These are phyloP conservation scores for Gymnocypris eckloni DNA, from an alignment of 2,797 vertebrate species.

Conservation along the genomic window DNA sequence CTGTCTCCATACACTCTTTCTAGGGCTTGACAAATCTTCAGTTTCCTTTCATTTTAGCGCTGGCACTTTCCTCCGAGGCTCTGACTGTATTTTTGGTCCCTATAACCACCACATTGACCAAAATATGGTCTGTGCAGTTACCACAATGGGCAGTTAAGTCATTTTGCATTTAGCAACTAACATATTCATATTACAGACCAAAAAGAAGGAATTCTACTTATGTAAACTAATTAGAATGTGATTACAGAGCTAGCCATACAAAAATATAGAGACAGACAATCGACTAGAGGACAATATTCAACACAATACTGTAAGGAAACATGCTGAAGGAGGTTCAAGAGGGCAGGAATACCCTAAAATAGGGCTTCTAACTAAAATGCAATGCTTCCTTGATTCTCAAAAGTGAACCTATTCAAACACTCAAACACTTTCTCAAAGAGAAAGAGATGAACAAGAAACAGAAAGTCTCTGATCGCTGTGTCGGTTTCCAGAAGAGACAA, in stretches of 20 bases:
- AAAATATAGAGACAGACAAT: neutral
- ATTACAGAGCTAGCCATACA: neutral
- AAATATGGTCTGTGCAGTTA: constrained; percentile 22
- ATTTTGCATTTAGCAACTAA: neutral
- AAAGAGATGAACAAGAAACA: constrained; percentile 27
- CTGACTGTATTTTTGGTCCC: constrained; percentile 6
- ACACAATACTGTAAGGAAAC: neutral
- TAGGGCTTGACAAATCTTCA: constrained; percentile 20
- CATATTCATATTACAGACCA: constrained; percentile 5
- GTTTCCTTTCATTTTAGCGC: neutral
- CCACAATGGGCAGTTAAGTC: constrained; percentile 24
- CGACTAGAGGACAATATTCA: neutral
- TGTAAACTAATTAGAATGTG: constrained; percentile 1
- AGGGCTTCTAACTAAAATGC: constrained; percentile 2
- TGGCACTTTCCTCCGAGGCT: neutral
- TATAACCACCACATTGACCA: constrained; percentile 34
- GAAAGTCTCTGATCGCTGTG: constrained; percentile 62
- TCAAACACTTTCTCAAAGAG: neutral
- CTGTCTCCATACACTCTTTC: neutral
- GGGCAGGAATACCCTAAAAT: neutral
- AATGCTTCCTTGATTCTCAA: constrained; percentile 49
- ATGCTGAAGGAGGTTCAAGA: constrained; percentile 17
- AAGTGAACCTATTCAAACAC: constrained; percentile 47
- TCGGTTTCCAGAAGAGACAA: constrained; percentile 71
- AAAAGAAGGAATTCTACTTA: neutral